phyloP scores from a whole-genome alignment of 2,113 vertebrate genomes.

The Octodon degus region DNA sequence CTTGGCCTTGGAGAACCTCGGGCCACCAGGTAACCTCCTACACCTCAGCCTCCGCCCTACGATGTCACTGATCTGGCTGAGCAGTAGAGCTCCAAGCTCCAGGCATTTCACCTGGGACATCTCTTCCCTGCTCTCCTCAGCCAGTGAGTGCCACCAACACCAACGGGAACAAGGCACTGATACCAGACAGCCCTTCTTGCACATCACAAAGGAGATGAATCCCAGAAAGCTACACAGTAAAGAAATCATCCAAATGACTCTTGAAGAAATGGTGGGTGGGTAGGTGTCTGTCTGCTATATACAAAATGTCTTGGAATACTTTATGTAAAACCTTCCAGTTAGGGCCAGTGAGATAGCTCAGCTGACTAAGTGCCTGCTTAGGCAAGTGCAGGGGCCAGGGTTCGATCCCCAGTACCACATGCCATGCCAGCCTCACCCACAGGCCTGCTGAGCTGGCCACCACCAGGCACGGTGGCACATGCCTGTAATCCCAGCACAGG shows the following conservation, averaged over 20 bases:
- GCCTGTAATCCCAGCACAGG: too few relatives aligned
- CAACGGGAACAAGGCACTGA: neutral
- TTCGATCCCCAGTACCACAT: too few relatives aligned
- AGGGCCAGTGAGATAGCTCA: too few relatives aligned
- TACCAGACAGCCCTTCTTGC: neutral
- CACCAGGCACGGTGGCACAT: too few relatives aligned
- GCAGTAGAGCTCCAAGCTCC: neutral
- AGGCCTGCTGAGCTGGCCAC: too few relatives aligned
- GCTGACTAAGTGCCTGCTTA: too few relatives aligned
- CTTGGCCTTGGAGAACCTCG: neutral
- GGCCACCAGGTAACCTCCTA: too few relatives aligned
- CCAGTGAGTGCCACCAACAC: neutral
- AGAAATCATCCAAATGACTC: neutral
- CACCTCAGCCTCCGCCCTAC: neutral
- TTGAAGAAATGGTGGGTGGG: neutral
- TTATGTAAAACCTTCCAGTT: conserved; percentile 7
- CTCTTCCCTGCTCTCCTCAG: neutral
- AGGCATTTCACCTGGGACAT: neutral
- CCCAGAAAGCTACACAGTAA: neutral
- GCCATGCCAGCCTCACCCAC: too few relatives aligned
- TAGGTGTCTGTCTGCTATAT: neutral
- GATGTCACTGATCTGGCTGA: neutral
- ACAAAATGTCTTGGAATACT: neutral
- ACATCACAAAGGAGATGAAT: neutral
- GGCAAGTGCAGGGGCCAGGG: too few relatives aligned